phyloP scores from a whole-genome alignment of 2,113 vertebrate genomes.

The Leptosomus discolor region DNA sequence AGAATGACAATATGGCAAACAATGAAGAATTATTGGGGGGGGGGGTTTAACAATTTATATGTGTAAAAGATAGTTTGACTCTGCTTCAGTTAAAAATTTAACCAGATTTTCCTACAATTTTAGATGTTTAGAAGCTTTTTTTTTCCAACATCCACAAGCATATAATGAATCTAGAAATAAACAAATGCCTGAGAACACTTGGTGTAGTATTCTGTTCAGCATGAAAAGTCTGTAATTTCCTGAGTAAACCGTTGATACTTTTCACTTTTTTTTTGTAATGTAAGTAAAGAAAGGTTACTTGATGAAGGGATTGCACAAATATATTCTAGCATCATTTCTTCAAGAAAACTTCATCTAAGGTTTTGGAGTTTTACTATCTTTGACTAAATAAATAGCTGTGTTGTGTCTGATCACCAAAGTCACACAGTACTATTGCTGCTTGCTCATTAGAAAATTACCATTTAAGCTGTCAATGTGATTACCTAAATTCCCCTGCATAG shows the following conservation, averaged over 20 bases:
- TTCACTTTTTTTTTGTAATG: background rate
- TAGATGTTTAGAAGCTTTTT: background rate
- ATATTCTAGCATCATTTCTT: background rate
- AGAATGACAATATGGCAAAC: background rate
- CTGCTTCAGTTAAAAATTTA: background rate
- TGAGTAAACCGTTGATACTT: background rate
- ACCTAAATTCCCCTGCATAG: background rate
- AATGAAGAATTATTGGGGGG: accelerated
- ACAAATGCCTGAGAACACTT: background rate
- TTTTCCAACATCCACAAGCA: background rate
- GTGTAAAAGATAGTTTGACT: background rate
- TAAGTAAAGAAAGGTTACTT: background rate
- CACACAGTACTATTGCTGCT: background rate
- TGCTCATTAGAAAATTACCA: background rate
- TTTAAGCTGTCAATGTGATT: background rate
- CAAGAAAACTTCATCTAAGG: background rate
- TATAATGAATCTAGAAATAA: background rate
- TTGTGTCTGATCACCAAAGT: background rate
- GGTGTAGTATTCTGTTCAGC: background rate
- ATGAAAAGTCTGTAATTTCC: background rate
- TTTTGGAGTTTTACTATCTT: background rate
- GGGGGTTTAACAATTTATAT: accelerated
- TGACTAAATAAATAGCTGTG: background rate
- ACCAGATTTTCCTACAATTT: background rate
- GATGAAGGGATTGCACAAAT: background rate